These are phyloP conservation scores for Mechanitis messenoides DNA, from an alignment of 2,888 invertebrate species.

Conservation along the genomic window DNA sequence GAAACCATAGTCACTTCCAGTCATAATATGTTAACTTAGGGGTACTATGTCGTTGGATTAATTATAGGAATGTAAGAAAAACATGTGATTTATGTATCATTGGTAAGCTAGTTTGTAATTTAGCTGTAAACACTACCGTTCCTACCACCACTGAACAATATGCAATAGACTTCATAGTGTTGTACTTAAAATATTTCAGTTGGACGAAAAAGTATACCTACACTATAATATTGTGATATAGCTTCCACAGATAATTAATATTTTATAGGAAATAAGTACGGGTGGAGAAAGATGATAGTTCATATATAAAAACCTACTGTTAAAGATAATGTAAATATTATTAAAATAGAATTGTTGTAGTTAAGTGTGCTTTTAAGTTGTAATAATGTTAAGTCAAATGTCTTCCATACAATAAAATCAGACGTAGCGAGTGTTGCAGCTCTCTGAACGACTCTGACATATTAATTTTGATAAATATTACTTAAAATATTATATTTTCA, in stretches of 20 bases:
- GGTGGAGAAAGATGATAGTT: constrained; percentile 43
- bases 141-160: constrained; percentile 60
- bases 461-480: neutral
- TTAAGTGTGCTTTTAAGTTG: constrained; percentile 24
- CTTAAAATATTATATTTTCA: constrained; percentile 1
- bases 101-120: constrained; percentile 47
- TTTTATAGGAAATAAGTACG: constrained; percentile 45
- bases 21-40: constrained; percentile 74
- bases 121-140: constrained; percentile 59
- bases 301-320: constrained; percentile 26
- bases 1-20: constrained; percentile 74
- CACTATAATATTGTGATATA: constrained; percentile 65
- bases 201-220: constrained; percentile 32
- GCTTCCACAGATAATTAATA: constrained; percentile 48
- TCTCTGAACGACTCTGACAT: neutral
- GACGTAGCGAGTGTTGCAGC: neutral
- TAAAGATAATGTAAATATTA: constrained; percentile 21
- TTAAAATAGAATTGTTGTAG: constrained; percentile 28
- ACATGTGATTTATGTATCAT: constrained; percentile 60
- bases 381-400: constrained; percentile 31
- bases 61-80: constrained; percentile 45
- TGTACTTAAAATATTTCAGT: constrained; percentile 64
- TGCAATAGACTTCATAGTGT: constrained; percentile 56
- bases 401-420: constrained; percentile 33
- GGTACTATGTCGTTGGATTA: constrained; percentile 58